Evolutionary conservation across 2,888 invertebrate species (phyloP), one percentile per base, ranked within the genome.

Genomic region (Sthenelais limicola): DNA sequence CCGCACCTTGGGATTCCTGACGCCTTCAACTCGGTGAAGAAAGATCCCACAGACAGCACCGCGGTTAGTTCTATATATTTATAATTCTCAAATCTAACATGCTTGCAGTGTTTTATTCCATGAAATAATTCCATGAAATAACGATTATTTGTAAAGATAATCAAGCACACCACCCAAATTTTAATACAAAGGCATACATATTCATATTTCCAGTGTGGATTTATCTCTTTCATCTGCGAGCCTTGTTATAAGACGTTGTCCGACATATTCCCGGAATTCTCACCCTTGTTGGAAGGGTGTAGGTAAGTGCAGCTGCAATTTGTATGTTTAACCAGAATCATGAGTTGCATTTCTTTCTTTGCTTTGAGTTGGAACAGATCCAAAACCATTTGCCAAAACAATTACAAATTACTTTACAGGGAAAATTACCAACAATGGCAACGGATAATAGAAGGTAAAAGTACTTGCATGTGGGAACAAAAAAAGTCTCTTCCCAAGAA

Each of bases 151-250:
- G n/a, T n/a, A n/a, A n/a, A n/a, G n/a, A n/a, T n/a, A n/a, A n/a
- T n/a, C n/a, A n/a, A n/a, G n/a, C n/a, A n/a, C n/a, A n/a, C n/a
- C n/a, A n/a, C n/a, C n/a, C n/a, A n/a, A n/a, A n/a, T n/a, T n/a
- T n/a, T n/a, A n/a, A n/a, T n/a, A n/a, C n/a, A n/a, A n/a, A n/a
- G n/a, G n/a, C n/a, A n/a, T n/a, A n/a, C 26, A 33, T 1, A n/a
- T 24, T 30, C 24, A 38, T 51, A 12, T n/a, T 33, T 67, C 15
- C 56, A 78, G 78, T 75, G 74, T 51, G 75, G 76, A 15, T 79
- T 79, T 66, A 68, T 79, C 30, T 47, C 67, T 71, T 74, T 74
- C 47, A 69, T 79, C 18, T 78, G 79, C 67, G 38, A 56, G 32
- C 79, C 79, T 0, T 72, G 74, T 56, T 79, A 77, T 68, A 30